Evolutionary conservation across 2,888 invertebrate genomes (phyloP).

Genomic region (Tholera decimalis): DNA sequence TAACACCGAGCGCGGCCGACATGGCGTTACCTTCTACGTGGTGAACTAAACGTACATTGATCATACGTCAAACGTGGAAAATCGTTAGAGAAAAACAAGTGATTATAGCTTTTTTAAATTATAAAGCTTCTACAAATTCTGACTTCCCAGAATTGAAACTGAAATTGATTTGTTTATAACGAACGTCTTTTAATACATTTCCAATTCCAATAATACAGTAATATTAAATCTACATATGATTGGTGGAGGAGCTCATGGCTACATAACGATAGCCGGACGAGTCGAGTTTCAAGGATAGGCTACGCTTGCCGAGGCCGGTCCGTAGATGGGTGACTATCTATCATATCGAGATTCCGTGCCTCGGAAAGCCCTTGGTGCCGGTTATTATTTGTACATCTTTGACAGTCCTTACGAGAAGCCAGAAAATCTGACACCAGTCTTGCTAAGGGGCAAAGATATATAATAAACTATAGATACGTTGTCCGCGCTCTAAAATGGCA

Average conservation of each 20-base stretch:
- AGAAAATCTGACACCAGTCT: no score
- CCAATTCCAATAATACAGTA: slow-evolving; percentile 12
- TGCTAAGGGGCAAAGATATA: no score
- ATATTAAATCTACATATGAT: slow-evolving; percentile 1
- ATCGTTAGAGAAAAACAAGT: slow-evolving; percentile 1
- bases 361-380: no score
- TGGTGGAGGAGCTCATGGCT: not conserved
- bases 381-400: no score
- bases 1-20: slow-evolving; percentile 63
- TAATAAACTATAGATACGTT: no score
- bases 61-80: not conserved
- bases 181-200: slow-evolving; percentile 7
- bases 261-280: no score
- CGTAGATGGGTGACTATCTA: no score
- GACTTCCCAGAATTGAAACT: slow-evolving; percentile 5
- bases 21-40: slow-evolving; percentile 59
- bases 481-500: no score
- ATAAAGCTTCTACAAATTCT: slow-evolving; percentile 5
- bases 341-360: no score
- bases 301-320: no score
- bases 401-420: no score
- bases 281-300: no score
- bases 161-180: slow-evolving; percentile 5
- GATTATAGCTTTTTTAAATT: not conserved
- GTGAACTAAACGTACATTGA: slow-evolving; percentile 24